These are phyloP conservation scores for Cheiracanthium punctorium DNA, from an alignment of 2,888 invertebrate species.

Conservation along the genomic window DNA sequence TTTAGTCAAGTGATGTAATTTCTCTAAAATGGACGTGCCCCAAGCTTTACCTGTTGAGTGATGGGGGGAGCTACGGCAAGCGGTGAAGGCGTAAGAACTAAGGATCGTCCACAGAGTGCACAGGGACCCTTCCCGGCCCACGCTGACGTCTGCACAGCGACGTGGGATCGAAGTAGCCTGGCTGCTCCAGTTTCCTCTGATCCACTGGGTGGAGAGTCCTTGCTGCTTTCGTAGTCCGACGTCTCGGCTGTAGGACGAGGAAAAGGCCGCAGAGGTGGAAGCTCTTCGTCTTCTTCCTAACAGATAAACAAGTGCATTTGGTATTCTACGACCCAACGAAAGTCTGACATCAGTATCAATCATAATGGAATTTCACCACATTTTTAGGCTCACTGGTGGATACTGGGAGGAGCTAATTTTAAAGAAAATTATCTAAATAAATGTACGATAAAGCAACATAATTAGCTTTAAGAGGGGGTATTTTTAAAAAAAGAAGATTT, in stretches of 20 bases:
- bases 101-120: constrained; percentile 46
- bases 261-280: constrained; percentile 67
- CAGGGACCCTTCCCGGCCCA: constrained; percentile 29
- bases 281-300: constrained; percentile 53
- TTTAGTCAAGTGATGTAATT: no score
- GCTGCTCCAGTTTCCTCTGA: constrained; percentile 59
- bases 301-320: no score
- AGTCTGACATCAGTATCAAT: no score
- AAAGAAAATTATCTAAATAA: no score
- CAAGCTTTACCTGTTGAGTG: constrained; percentile 31
- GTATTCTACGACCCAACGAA: no score
- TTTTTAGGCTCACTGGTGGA: no score
- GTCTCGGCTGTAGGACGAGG: constrained; percentile 71
- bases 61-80: constrained; percentile 32
- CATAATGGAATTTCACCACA: no score
- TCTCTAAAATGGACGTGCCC: no score
- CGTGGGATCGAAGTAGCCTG: constrained; percentile 42
- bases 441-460: no score
- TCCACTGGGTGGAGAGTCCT: constrained; percentile 76
- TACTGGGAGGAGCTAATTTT: no score
- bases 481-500: no score
- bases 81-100: constrained; percentile 50
- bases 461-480: no score
- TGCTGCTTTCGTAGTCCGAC: constrained; percentile 76
- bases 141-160: constrained; percentile 33